These are phyloP conservation scores for Drosophila algonquin DNA, from an alignment of 2,888 invertebrate species.

Conservation along the genomic window DNA sequence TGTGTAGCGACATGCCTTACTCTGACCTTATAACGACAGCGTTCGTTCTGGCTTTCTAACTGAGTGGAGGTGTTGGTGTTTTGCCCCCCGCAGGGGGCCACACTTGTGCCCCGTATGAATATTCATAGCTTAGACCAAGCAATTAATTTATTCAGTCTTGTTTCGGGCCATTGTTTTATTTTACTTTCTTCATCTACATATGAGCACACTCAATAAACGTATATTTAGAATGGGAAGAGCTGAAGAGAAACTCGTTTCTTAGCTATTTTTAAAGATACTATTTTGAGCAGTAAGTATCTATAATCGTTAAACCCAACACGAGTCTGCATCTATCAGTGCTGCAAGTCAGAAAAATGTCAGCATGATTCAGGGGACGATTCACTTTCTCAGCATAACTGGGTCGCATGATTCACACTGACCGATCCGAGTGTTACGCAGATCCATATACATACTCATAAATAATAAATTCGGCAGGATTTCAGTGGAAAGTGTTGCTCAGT, in stretches of 20 bases:
- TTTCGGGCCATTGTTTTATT: constrained; percentile 9
- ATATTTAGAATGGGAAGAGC: constrained; percentile 30
- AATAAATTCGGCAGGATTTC: constrained; percentile 30
- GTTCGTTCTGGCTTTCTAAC: constrained; percentile 31
- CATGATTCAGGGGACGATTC: constrained; percentile 30
- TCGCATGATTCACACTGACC: constrained; percentile 21
- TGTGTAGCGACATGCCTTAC: constrained; percentile 48
- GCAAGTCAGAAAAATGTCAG: not conserved
- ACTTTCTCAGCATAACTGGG: constrained; percentile 34
- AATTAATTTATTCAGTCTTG: constrained; percentile 20
- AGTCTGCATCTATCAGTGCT: not conserved
- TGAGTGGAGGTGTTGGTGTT: constrained; percentile 3
- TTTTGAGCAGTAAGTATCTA: not conserved
- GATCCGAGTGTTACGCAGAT: constrained; percentile 3
- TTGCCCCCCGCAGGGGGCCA: not conserved
- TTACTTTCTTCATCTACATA: constrained; percentile 33
- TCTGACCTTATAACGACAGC: constrained; percentile 42
- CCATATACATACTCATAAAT: constrained; percentile 21
- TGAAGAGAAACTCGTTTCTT: constrained; percentile 31
- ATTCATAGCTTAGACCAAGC: constrained; percentile 21
- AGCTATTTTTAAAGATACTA: constrained; percentile 19
- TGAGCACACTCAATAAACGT: constrained; percentile 10
- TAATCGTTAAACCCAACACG: not conserved
- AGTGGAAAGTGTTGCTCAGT: constrained; percentile 13
- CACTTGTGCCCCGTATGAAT: constrained; percentile 24